Evolutionary conservation across 2,797 vertebrate species (phyloP).

Genomic region (Amblyraja radiata): DNA sequence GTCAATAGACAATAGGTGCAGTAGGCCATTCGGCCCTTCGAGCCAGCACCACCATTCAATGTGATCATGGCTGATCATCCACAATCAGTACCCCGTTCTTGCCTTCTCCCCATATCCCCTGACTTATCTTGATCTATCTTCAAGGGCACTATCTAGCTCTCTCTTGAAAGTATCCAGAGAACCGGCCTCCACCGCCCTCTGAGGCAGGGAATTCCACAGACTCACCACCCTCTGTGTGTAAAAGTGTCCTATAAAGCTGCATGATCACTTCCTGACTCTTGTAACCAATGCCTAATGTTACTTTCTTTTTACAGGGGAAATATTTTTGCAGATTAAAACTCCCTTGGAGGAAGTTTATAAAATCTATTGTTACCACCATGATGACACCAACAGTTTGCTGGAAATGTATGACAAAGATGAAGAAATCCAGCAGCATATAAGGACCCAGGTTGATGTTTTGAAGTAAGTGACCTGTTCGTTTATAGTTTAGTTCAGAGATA

Average conservation of each 20-base stretch:
- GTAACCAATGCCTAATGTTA: constrained; percentile 43
- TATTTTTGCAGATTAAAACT: constrained; percentile 84
- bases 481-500: background rate
- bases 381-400: constrained; percentile 77
- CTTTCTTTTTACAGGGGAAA: constrained; percentile 64
- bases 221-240: too few relatives aligned
- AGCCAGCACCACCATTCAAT: too few relatives aligned
- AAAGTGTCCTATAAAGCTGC: background rate
- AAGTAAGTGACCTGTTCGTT: constrained; percentile 66
- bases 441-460: constrained; percentile 71
- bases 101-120: too few relatives aligned
- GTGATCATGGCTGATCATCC: too few relatives aligned
- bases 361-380: constrained; percentile 90
- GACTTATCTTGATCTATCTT: too few relatives aligned
- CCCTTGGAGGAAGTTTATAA: constrained; percentile 89
- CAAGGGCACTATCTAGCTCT: too few relatives aligned
- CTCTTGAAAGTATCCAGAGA: too few relatives aligned
- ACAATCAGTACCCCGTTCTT: too few relatives aligned
- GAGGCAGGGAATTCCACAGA: too few relatives aligned
- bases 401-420: constrained; percentile 87
- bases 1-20: too few relatives aligned
- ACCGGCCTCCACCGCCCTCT: too few relatives aligned
- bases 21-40: too few relatives aligned
- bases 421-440: constrained; percentile 79
- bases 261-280: constrained; percentile 44